Percentiles rank a stretch among this genome's conserved stretches.
Conservation (phyloP, 2,113 vertebrate species). For the Hucho hucho region DNA sequence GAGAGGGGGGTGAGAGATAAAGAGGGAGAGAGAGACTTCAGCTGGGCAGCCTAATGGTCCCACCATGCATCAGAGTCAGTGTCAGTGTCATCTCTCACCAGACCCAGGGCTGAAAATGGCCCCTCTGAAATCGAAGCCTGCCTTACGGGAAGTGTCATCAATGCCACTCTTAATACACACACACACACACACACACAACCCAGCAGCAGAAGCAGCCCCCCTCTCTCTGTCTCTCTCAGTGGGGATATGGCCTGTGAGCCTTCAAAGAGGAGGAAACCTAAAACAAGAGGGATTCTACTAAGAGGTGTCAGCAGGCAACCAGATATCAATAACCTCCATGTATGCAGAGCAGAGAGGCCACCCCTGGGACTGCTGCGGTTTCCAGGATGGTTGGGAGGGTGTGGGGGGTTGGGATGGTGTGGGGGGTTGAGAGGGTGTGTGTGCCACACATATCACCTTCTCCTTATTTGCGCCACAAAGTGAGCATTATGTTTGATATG, state of each 20-base stretch:
- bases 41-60: conserved; percentile 76
- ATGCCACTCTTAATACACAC: conserved; percentile 61
- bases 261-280: conserved; percentile 65
- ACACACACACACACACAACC: conserved; percentile 24
- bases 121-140: conserved; percentile 68
- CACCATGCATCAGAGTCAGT: conserved; percentile 53
- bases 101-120: conserved; percentile 63
- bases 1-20: no score
- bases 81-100: conserved; percentile 64
- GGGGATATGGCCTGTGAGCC: conserved; percentile 31
- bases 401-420: no score
- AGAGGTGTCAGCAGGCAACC: conserved; percentile 74
- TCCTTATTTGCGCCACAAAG: no score
- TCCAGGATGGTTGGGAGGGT: conserved; percentile 23
- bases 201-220: no score
- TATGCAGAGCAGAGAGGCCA: conserved; percentile 53
- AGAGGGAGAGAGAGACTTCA: conserved; percentile 60
- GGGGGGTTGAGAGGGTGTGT: no score
- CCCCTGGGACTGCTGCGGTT: conserved; percentile 62
- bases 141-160: conserved; percentile 72
- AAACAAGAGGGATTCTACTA: conserved; percentile 73
- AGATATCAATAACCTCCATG: conserved; percentile 73
- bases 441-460: no score
- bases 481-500: no score
- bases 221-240: neutral